These are phyloP conservation scores for Chaetorhynchus papuensis DNA, from an alignment of 2,113 vertebrate species.

Conservation along the genomic window DNA sequence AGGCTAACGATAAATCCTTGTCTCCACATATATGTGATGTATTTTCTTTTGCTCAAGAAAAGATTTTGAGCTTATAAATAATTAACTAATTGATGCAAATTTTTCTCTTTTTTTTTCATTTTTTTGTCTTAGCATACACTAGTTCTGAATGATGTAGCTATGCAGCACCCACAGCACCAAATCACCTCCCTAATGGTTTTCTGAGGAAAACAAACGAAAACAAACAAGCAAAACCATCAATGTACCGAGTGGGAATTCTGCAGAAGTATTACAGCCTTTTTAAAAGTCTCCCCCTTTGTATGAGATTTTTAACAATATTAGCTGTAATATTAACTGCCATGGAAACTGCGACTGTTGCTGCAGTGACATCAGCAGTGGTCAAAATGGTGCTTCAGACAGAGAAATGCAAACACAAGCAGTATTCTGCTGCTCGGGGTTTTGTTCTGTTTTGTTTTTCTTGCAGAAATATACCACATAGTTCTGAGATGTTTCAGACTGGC, in stretches of 20 bases:
- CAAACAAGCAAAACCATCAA: background rate
- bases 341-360: background rate
- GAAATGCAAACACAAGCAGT: background rate
- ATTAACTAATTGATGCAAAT: background rate
- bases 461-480: background rate
- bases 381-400: background rate
- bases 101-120: background rate
- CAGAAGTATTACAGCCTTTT: background rate
- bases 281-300: background rate
- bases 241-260: background rate
- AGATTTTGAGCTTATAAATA: background rate
- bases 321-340: constrained; percentile 17
- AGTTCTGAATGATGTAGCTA: background rate
- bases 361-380: background rate
- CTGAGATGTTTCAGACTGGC: background rate
- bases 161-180: background rate
- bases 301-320: background rate
- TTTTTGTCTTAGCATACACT: background rate
- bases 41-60: background rate
- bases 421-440: background rate
- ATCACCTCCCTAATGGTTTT: background rate
- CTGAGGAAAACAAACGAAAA: background rate
- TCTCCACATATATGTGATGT: background rate
- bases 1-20: background rate
- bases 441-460: background rate